Evolutionary conservation across 2,888 invertebrate species (phyloP), one percentile per base, ranked within the genome.

Genomic region (Andrena dorsata): DNA sequence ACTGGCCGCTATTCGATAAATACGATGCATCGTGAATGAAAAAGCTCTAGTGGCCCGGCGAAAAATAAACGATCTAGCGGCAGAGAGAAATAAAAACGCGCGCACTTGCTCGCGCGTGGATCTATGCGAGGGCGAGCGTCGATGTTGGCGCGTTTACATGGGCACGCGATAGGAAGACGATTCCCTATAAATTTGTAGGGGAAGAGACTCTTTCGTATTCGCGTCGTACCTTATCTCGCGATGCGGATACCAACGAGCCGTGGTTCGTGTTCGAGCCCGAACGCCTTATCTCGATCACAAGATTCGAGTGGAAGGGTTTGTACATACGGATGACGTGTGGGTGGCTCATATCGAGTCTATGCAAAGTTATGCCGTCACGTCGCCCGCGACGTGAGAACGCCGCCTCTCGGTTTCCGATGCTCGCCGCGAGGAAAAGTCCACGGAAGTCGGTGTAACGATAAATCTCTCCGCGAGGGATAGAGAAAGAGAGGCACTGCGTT

Each of bases 281-380:
- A 85, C 78, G 76, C 76, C 85, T 88, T 88, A 86, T 88, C 88
- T 73, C 85, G 85, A 88, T 88, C 86, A 60, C 85, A 66, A 86
- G 88, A 88, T 88, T 86, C 88, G 83, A 83, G 79, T 83, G 72
- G 83, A 83, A 82, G 77, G 80, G 81, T 88, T 88, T 83, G 86
- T 88, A 88, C 85, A 88, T 84, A 83, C 82, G 88, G 75, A 88
- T 87, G 86, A 88, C 87, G 73, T 76, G 84, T 81, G 70, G 78
- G 75, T 84, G 78, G 76, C 80, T 86, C 82, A 79, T 88, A 87
- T 84, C 84, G 88, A 41, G 82, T 82, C 84, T 86, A 84, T 88
- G 86, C 80, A 84, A 86, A 82, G 84, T 87, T 87, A 84, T 80
- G 74, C 82, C 68, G 80, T 82, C 84, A 86, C 82, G 82, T 87